These are phyloP conservation scores for Esperia sulphurella DNA, from an alignment of 2,888 invertebrate genomes.

Conservation along the genomic window DNA sequence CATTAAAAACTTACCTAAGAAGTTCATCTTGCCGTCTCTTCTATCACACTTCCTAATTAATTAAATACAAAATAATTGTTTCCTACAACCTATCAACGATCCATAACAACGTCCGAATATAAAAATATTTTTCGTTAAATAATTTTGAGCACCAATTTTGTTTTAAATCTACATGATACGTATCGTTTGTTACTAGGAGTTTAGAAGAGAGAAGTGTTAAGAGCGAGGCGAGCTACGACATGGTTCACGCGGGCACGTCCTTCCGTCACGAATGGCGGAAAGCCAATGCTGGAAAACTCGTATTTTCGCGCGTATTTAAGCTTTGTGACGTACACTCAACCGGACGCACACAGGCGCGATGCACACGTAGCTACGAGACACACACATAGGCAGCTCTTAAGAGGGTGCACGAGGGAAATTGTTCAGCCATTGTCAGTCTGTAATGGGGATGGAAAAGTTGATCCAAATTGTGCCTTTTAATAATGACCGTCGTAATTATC, in stretches of 20 bases:
- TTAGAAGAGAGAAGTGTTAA: slow-evolving; percentile 46
- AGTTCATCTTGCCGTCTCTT: slow-evolving; percentile 58
- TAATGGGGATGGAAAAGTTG: slow-evolving; percentile 68
- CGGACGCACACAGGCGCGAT: slow-evolving; percentile 28
- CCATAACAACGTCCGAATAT: slow-evolving; percentile 61
- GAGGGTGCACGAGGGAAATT: slow-evolving; percentile 63
- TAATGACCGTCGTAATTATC: slow-evolving; percentile 67
- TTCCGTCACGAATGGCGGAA: slow-evolving; percentile 47
- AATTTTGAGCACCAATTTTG: slow-evolving; percentile 67
- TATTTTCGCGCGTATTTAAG: slow-evolving; percentile 45
- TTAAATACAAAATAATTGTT: slow-evolving; percentile 25
- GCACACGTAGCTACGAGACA: slow-evolving; percentile 15
- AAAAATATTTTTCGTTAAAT: slow-evolving; percentile 55
- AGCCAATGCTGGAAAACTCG: slow-evolving; percentile 48
- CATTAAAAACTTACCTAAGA: slow-evolving; percentile 58
- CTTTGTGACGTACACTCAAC: slow-evolving; percentile 17
- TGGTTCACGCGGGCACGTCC: slow-evolving; percentile 47
- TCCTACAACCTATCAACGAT: slow-evolving; percentile 49
- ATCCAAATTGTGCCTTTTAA: slow-evolving; percentile 65
- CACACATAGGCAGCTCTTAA: slow-evolving; percentile 33
- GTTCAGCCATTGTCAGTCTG: slow-evolving; percentile 64
- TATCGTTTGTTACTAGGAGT: slow-evolving; percentile 49
- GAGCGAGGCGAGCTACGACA: slow-evolving; percentile 52
- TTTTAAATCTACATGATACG: slow-evolving; percentile 72
- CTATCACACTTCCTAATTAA: slow-evolving; percentile 40